Conservation (phyloP, 2,113 vertebrate genomes). For the Tragelaphus strepsiceros region DNA sequence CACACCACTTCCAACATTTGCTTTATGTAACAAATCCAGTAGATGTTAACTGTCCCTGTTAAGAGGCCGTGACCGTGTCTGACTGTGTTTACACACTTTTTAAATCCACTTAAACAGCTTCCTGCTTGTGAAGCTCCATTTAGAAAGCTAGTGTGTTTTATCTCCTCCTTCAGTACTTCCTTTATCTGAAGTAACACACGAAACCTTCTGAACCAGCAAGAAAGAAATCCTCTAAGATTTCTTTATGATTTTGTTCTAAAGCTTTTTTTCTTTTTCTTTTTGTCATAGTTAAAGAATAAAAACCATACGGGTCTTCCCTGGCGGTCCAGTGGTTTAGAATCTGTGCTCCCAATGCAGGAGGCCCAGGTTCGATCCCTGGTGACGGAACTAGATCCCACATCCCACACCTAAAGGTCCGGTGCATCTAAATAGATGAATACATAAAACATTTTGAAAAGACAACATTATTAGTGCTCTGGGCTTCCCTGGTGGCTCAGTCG, state of each 20-base stretch:
- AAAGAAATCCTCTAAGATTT: background rate
- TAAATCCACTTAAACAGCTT: too few relatives aligned
- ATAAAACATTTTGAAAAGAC: background rate
- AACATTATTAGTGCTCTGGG: background rate
- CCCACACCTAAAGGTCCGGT: background rate
- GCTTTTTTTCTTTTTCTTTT: background rate
- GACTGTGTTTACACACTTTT: background rate
- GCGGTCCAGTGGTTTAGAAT: background rate
- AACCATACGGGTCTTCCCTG: background rate
- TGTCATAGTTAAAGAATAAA: background rate
- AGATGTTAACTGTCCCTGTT: fast-evolving
- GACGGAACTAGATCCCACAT: background rate
- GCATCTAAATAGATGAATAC: background rate
- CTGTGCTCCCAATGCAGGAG: background rate
- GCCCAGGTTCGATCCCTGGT: background rate
- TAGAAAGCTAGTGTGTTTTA: too few relatives aligned
- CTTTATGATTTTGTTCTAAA: background rate
- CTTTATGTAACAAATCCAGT: fast-evolving
- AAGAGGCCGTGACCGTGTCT: background rate
- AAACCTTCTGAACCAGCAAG: background rate
- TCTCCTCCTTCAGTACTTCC: background rate
- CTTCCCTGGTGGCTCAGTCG: background rate
- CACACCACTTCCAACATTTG: background rate
- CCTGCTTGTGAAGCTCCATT: background rate
- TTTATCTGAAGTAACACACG: background rate